phyloP scores from a whole-genome alignment of 2,113 vertebrate genomes.

The Lethenteron camtschaticum region DNA sequence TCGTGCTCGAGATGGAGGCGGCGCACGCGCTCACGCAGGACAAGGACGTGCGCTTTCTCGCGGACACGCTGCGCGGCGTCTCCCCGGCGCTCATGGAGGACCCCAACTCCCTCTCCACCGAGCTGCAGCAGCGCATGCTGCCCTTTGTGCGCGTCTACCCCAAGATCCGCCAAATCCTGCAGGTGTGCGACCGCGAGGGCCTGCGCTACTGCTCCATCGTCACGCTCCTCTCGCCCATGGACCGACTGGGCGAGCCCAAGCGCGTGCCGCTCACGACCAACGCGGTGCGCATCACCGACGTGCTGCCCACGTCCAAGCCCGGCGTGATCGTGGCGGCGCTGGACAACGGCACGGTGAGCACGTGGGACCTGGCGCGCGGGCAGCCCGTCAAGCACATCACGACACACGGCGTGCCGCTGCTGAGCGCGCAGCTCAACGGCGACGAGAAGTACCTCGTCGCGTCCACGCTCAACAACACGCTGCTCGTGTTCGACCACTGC shows the following conservation, averaged over 20 bases:
- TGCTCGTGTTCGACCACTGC: slow-evolving; percentile 81
- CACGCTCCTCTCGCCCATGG: slow-evolving; percentile 88
- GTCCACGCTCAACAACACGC: slow-evolving; percentile 83
- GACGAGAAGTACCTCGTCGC: slow-evolving; percentile 93
- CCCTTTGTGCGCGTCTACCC: slow-evolving; percentile 84
- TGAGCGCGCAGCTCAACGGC: slow-evolving; percentile 61
- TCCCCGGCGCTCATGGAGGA: slow-evolving; percentile 61
- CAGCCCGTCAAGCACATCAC: slow-evolving; percentile 78
- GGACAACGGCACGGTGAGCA: slow-evolving; percentile 88
- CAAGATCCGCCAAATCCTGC: slow-evolving; percentile 73
- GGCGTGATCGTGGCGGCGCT: slow-evolving; percentile 69
- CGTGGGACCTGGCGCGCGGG: slow-evolving; percentile 77
- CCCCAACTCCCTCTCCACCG: slow-evolving; percentile 71
- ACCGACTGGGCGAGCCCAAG: slow-evolving; percentile 80
- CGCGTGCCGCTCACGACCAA: slow-evolving; percentile 66
- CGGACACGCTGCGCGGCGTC: slow-evolving; percentile 59
- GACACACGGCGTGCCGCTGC: slow-evolving; percentile 62
- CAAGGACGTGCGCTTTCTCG: slow-evolving; percentile 89
- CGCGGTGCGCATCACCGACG: slow-evolving; percentile 77
- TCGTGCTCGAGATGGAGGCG: slow-evolving; percentile 61
- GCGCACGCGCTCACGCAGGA: slow-evolving; percentile 74
- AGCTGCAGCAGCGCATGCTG: slow-evolving; percentile 78
- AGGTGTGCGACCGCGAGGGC: slow-evolving; percentile 93
- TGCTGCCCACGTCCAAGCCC: slow-evolving; percentile 68
- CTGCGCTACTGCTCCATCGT: slow-evolving; percentile 97